Evolutionary conservation across 2,113 vertebrate genomes (phyloP), one percentile per base, ranked within the genome.

Genomic region (Nyctereutes procyonoides): DNA sequence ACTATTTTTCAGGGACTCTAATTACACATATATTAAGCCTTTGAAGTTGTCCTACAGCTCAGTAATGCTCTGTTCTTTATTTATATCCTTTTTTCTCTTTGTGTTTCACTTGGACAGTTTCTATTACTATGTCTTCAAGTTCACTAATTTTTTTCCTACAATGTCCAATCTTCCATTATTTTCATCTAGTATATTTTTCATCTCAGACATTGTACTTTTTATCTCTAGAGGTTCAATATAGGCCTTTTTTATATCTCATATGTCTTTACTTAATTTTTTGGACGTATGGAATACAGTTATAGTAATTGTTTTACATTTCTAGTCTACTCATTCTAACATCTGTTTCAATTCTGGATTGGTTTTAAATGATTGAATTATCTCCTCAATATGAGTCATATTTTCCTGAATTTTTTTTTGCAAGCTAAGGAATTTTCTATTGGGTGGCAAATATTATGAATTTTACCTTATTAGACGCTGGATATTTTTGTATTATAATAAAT

Each of bases 211-310:
- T 71, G 24, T 71, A 60, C 43, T 90, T 79, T 84, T 94, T 48
- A 51, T 65, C 60, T 83, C 77, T 92, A 82, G 58, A 92, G 76
- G 65, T 94, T 94, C 30, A 88, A 55, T 77, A 76, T 96, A 13
- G 20, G 16, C 74, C 56, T 76, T 74, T 38, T 67, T 91, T 91
- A 81, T 86, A 69, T 35, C 58, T 83, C 88, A 77, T 17, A 38
- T 43, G 32, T 69, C 38, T 93, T 55, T 90, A 89, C 7, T 81
- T 51, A 81, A 91, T 56, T 95, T 88, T 93, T 92, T 84, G 22
- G 95, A 84, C 15, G 71, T 79, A 88, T 48, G 26, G 11, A 77
- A 77, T 79, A 71, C 60, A 83, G 58, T 86, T 60, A 51, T 53
- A 86, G 76, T 65, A 62, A 80, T 73, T 30, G 4, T 67, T 71